Evolutionary conservation across 1,140 invertebrate genomes (phyloP).

Genomic region (Aphelinus certus): DNA sequence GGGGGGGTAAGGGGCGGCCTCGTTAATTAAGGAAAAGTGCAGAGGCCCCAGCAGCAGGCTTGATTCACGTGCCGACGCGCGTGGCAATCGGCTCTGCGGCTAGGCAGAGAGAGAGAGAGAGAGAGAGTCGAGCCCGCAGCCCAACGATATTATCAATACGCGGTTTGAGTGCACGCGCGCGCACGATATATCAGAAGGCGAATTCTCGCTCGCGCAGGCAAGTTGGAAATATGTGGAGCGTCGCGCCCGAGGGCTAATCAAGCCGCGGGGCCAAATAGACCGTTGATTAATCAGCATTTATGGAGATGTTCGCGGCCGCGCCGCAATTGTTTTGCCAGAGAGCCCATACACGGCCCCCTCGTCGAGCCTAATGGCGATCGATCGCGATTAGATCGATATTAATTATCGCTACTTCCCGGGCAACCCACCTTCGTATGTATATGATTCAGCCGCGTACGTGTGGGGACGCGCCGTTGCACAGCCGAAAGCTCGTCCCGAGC

Average conservation of each 20-base stretch:
- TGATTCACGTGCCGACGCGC: no score
- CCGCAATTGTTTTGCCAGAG: constrained; percentile 17
- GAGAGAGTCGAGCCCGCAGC: background rate
- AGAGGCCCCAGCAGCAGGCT: no score
- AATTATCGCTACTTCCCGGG: background rate
- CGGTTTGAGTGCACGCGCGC: no score
- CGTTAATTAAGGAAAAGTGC: constrained; percentile 20
- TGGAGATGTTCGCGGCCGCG: background rate
- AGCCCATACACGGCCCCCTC: no score
- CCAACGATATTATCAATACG: constrained; percentile 3
- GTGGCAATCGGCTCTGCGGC: background rate
- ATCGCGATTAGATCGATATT: constrained; percentile 23
- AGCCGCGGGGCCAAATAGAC: background rate
- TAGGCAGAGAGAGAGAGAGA: background rate
- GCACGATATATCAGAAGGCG: no score
- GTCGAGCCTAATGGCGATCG: constrained; percentile 5
- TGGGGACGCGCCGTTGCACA: background rate
- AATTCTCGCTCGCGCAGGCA: background rate
- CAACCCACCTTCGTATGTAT: no score
- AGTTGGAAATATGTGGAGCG: background rate
- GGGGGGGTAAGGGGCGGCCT: background rate
- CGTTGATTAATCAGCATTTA: constrained; percentile 28
- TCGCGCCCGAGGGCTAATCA: constrained; percentile 4
- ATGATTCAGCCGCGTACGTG: background rate
- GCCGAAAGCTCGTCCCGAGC: background rate